A percentile compares a stretch with the other conserved stretches of the same genome.
Evolutionary conservation across 1,140 invertebrate genomes (phyloP).

Genomic region (Pteromalus puparum): DNA sequence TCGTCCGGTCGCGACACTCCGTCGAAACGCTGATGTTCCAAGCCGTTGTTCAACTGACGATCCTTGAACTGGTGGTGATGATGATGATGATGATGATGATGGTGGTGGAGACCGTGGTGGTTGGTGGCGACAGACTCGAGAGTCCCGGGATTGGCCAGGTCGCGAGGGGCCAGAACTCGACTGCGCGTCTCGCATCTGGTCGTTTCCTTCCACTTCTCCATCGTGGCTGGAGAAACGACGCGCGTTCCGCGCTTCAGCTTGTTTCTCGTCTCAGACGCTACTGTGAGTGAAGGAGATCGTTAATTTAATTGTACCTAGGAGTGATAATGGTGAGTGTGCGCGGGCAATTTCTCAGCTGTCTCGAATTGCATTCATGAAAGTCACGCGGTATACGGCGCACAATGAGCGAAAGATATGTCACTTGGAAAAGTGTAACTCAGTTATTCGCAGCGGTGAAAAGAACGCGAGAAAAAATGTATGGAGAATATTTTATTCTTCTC

Average conservation of each 20-base stretch:
- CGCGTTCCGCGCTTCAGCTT: constrained; percentile 52
- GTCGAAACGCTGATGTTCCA: constrained; percentile 53
- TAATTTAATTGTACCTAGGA: background rate
- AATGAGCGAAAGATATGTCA: background rate
- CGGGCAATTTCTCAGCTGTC: background rate
- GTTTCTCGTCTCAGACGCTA: constrained; percentile 35
- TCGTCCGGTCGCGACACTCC: constrained; percentile 59
- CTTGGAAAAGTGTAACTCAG: background rate
- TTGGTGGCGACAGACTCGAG: constrained; percentile 57
- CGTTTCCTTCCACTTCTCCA: constrained; percentile 66
- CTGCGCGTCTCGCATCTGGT: constrained; percentile 60
- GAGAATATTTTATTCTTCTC: background rate
- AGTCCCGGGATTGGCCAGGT: constrained; percentile 59
- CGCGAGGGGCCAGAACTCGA: constrained; percentile 57
- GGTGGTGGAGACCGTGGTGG: constrained; percentile 30
- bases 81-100: background rate
- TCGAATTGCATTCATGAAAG: background rate
- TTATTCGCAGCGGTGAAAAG: background rate
- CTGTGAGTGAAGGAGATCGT: background rate
- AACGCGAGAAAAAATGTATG: background rate
- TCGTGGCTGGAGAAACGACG: constrained; percentile 61
- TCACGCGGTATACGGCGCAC: background rate
- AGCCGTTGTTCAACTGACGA: constrained; percentile 42
- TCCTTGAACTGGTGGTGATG: constrained; percentile 18
- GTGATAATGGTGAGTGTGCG: background rate